phyloP scores from a whole-genome alignment of 2,113 vertebrate genomes.

The Mormyrus iriodes region DNA sequence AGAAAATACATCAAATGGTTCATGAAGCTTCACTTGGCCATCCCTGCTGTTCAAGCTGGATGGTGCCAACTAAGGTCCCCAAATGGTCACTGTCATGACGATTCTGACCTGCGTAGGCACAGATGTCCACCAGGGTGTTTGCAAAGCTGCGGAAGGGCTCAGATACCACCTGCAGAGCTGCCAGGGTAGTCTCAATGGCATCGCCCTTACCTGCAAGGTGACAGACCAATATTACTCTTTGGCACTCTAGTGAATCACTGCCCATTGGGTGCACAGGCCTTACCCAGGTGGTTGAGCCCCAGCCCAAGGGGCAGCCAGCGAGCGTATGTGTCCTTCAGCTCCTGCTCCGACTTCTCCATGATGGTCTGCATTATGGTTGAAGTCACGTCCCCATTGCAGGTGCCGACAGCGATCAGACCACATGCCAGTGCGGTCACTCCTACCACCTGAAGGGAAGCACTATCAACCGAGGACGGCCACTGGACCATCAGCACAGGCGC shows the following conservation, averaged over 20 bases:
- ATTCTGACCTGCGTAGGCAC: conserved; percentile 85
- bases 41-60: too few species aligned
- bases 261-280: conserved; percentile 20
- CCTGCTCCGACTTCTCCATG: conserved; percentile 94
- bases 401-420: conserved; percentile 95
- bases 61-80: too few species aligned
- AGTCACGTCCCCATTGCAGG: conserved; percentile 96
- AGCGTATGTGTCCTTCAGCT: conserved; percentile 93
- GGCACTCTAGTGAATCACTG: background rate
- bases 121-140: conserved; percentile 91
- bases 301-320: conserved; percentile 92
- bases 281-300: conserved; percentile 92
- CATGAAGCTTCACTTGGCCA: background rate
- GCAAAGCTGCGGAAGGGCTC: conserved; percentile 96
- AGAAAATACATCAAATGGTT: background rate
- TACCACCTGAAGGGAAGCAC: conserved; percentile 66
- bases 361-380: conserved; percentile 96
- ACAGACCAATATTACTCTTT: background rate
- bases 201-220: conserved; percentile 80
- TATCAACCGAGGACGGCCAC: background rate
- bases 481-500: background rate
- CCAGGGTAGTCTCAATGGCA: conserved; percentile 90
- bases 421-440: conserved; percentile 91
- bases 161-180: conserved; percentile 87
- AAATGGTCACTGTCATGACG: background rate